Percentiles rank a stretch among this genome's conserved stretches.
Evolutionary conservation across 2,888 invertebrate genomes (phyloP).

Genomic region (Acanthococcus lagerstroemiae): DNA sequence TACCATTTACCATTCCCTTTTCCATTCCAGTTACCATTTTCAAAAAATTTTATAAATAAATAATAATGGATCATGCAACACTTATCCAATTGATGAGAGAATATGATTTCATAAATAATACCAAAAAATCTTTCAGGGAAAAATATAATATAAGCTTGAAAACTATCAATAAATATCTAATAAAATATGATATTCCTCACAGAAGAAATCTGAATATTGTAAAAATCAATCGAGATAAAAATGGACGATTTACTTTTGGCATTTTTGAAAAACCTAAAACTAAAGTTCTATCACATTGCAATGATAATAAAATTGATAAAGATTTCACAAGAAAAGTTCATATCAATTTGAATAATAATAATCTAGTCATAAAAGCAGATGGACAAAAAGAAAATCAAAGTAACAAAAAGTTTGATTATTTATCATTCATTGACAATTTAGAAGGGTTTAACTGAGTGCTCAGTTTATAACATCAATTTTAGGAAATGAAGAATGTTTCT

Average conservation of each 20-base stretch:
- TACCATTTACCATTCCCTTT: slow-evolving; percentile 12
- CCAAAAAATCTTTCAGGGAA: slow-evolving; percentile 12
- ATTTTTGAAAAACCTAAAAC: slow-evolving; percentile 12
- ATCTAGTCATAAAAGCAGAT: background rate
- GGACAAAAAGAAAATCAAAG: background rate
- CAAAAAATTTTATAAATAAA: slow-evolving; percentile 8
- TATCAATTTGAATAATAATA: slow-evolving; percentile 9
- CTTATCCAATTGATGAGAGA: slow-evolving; percentile 11
- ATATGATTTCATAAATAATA: slow-evolving; percentile 14
- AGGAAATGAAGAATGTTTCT: slow-evolving; percentile 2
- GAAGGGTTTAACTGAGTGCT: slow-evolving; percentile 7
- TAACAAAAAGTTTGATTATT: slow-evolving; percentile 1
- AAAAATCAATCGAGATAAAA: slow-evolving; percentile 11
- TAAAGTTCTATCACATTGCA: slow-evolving; percentile 10
- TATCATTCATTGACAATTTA: slow-evolving; percentile 5
- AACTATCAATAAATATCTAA: slow-evolving; percentile 8
- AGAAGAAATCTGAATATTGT: slow-evolving; percentile 12
- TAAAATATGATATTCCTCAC: slow-evolving; percentile 7
- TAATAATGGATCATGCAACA: slow-evolving; percentile 16
- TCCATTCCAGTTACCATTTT: slow-evolving; percentile 16
- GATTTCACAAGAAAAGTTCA: background rate
- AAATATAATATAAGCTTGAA: slow-evolving; percentile 9
- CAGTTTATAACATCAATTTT: slow-evolving; percentile 5
- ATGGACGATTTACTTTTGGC: background rate
- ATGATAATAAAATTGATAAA: slow-evolving; percentile 11